phyloP scores from a whole-genome alignment of 2,113 vertebrate genomes.

The Atrichornis clamosus region DNA sequence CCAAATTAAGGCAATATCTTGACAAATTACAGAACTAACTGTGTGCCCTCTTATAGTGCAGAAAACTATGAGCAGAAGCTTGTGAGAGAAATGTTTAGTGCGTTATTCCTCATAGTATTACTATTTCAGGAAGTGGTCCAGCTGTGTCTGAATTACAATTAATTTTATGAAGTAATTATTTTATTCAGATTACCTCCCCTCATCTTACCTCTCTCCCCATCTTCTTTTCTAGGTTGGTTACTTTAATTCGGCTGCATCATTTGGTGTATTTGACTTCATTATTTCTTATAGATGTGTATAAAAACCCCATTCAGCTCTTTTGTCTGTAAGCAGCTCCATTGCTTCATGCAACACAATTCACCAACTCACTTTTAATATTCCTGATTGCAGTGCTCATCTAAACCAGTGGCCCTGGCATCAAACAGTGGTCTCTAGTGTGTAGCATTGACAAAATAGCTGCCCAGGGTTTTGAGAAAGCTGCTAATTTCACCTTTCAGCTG shows the following conservation, averaged over 20 bases:
- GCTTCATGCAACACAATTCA: constrained; percentile 26
- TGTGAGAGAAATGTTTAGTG: not conserved
- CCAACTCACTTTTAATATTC: constrained; percentile 46
- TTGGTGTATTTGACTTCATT: not conserved
- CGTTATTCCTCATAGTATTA: not conserved
- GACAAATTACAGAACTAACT: not conserved
- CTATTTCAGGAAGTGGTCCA: not conserved
- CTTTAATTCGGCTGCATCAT: not conserved
- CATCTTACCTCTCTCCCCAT: not conserved
- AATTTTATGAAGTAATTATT: not conserved
- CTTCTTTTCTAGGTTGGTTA: not conserved
- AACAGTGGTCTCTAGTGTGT: constrained; percentile 50
- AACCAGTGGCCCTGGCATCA: constrained; percentile 45
- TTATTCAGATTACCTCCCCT: not conserved
- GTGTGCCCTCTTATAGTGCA: not conserved
- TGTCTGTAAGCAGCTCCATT: constrained; percentile 4
- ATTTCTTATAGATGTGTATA: not conserved
- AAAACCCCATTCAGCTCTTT: constrained; percentile 42
- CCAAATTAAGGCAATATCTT: not conserved
- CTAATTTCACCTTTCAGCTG: constrained; percentile 63
- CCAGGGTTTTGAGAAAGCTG: constrained; percentile 53
- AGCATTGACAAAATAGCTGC: constrained; percentile 60
- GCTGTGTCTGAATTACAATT: not conserved
- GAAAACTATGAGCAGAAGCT: not conserved
- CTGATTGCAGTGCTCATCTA: constrained; percentile 64